Base-by-base conservation (phyloP, 2,797 vertebrate species). In the Anas capensis region DNA sequence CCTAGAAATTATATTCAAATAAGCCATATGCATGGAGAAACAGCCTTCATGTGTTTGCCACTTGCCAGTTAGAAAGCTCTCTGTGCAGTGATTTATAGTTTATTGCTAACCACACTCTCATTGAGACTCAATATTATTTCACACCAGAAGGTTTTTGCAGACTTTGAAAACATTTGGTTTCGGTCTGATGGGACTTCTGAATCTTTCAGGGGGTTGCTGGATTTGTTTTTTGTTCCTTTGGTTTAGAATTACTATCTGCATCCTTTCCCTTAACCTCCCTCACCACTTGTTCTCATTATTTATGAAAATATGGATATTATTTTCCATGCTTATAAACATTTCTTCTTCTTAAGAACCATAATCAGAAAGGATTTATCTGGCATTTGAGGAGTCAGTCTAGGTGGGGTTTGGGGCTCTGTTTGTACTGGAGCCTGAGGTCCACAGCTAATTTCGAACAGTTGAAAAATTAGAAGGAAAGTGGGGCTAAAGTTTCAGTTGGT, bases 161-260 rank as follows among this genome's bases (percentile, higher is more conserved):
- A 89, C 84, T 90, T 87, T 83, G 60, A 95, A 92, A 95, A 90
- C 57, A 60, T 87, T 96, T 92, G 71, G 49, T 40, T 96, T 96
- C 73, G n/a, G 72, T 90, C 88, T 86, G 21, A 82, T 85, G 78
- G 31, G 90, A 78, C 64, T 77, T 92, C 62, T 90, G 54, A 93
- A 82, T 56, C 20, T 89, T 94, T 76, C 12, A 1, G 48, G 42
- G 44, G 9, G 27, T 40, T 82, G 18, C 57, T 93, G 31, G 40
- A 40, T 91, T 94, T 70, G 24, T 1, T 61, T 75, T 84, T 83
- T 85, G 34, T 68, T 86, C 31, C 58, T 93, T 82, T 68, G 26
- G 31, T 75, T 87, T 86, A 84, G 46, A 79, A 86, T 54, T 87
- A 33, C 40, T 54, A 75, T 33, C 44, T 77, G 23, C 16, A 65